Evolutionary conservation across 2,888 invertebrate species (phyloP), one percentile per base, ranked within the genome.

Genomic region (Drosophila suboccidentalis): DNA sequence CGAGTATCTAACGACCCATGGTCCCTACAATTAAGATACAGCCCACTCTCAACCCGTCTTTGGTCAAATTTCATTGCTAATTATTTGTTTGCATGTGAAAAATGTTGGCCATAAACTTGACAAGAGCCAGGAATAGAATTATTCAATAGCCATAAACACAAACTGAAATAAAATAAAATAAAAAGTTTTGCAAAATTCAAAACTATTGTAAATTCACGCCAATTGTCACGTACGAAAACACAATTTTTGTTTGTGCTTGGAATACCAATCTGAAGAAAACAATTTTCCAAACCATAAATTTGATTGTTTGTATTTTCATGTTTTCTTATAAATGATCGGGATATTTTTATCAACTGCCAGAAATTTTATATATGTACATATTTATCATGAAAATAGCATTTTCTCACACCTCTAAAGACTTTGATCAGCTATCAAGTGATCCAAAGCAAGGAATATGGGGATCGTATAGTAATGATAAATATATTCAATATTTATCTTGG

Each of bases 31-130:
- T 60, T 61, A 41, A 19, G 32, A 51, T 22, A 49, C 51, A 54
- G 46, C 50, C 75, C 72, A 39, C 54, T 19, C 47, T 39, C 11
- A 55, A 49, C 39, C 55, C 22, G 29, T 8, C 53, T 62, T 73
- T 15, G 57, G 32, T 39, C 49, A 75, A 47, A 59, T 47, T 43
- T 59, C 41, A 19, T 60, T 47, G 65, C 29, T 87, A 87, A 84
- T 84, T 81, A 84, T 89, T 84, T 87, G 73, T 84, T 84, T 84
- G 84, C 84, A 84, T 84, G 83, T 77, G 58, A 43, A 53, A 50
- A 46, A 49, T 49, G 57, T 29, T 29, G 67, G 54, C 60, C 69
- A 74, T 78, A 59, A 50, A 59, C 34, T 39, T 36, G 53, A 34
- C 73, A 41, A 54, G 41, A 32, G 15, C 19, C 57, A 38, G 44